Evolutionary conservation across 2,113 vertebrate species (phyloP), one percentile per base, ranked within the genome.

Genomic region (Falco punctatus): DNA sequence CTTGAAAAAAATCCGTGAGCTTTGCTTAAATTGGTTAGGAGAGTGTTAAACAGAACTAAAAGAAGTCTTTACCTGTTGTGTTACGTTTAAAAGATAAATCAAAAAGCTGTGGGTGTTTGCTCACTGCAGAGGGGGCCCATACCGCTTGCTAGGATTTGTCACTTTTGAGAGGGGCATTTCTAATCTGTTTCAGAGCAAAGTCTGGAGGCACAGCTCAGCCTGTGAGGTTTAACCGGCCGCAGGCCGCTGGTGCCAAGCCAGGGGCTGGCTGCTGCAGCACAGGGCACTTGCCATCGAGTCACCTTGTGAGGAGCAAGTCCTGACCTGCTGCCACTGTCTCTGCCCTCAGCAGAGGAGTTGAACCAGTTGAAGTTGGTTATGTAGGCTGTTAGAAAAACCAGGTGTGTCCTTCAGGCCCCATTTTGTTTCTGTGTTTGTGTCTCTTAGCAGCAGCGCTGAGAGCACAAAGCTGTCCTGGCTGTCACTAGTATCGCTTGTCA

Each of bases 151-250:
- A 32, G 40, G 23, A 33, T 69, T 95, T 80, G 15, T 67, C 26
- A 27, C 5, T 80, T 38, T 27, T 7, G 26, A 69, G 49, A 69
- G 44, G 27, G 65, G 15, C 3, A 1, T 51, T 77, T 91, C 46
- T 88, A 2, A 27, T 52, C 15, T 62, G 38, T 51, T 58, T 42
- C 2, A 3, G 77, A 86, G 51, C 28, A 24, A 58, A 73, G 46
- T 69, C 26, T 22, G 5, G 35, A 57, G 64, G 33, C 5, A 8
- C 5, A 24, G 28, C 62, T 67, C 15, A 18, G 7, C 49, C 11
- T 9, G 4, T 6, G 8, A 13, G 28, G 6, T n/a, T 55, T 28
- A 40, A 30, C 11, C 44, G 1, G 2, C 0, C 10, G 15, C 11
- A 3, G 24, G 2, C 51, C 72, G 44, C 57, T n/a, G 33, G 57